A percentile compares a stretch with the other conserved stretches of the same genome.
Conservation (phyloP, 2,113 vertebrate species). For the Poecile atricapillus region DNA sequence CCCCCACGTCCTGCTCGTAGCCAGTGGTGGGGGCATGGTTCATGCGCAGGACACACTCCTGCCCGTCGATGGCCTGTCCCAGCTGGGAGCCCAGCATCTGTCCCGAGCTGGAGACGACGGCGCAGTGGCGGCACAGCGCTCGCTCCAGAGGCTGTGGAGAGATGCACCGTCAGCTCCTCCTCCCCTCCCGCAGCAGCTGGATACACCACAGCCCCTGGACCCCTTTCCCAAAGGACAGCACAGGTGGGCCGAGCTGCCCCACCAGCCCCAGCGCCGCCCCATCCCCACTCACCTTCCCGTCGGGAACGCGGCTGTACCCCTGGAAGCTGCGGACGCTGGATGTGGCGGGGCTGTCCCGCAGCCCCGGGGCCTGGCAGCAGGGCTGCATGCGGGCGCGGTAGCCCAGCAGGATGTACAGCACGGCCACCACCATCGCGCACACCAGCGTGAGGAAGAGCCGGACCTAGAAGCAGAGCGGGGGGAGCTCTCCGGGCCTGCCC, state of each 20-base stretch:
- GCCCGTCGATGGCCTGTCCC: constrained; percentile 79
- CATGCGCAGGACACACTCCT: constrained; percentile 89
- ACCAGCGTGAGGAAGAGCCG: constrained; percentile 47
- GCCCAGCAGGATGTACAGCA: constrained; percentile 40
- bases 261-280: background rate
- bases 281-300: constrained; percentile 70
- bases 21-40: constrained; percentile 87
- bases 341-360: background rate
- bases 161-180: rapidly evolving
- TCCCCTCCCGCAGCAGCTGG: background rate
- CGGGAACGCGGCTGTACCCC: constrained; percentile 73
- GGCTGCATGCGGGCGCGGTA: background rate
- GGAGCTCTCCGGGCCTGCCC: background rate
- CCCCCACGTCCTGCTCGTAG: constrained; percentile 86
- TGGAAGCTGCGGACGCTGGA: constrained; percentile 28
- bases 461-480: background rate
- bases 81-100: constrained; percentile 86
- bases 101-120: constrained; percentile 92
- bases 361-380: background rate
- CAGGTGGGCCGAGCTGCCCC: background rate
- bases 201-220: background rate
- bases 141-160: constrained; percentile 52
- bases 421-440: background rate
- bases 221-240: background rate
- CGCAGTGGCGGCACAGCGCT: constrained; percentile 77